These are phyloP conservation scores for Oegoconia quadripuncta DNA, from an alignment of 2,888 invertebrate genomes.

Conservation along the genomic window DNA sequence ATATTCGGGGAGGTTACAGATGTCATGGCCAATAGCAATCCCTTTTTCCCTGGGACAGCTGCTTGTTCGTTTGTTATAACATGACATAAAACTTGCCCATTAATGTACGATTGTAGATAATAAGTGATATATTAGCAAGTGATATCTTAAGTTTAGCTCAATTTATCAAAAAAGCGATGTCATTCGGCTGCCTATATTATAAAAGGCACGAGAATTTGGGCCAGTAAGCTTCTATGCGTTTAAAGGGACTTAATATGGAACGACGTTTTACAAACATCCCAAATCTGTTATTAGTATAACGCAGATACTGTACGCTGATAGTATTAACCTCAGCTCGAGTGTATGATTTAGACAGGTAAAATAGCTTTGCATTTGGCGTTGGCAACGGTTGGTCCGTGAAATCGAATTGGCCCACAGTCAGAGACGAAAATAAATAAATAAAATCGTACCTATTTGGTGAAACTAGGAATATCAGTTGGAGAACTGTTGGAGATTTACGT, in stretches of 20 bases:
- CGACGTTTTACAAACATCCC: conserved; percentile 16
- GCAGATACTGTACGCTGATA: background rate
- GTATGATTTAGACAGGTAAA: conserved; percentile 29
- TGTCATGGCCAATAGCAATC: no score
- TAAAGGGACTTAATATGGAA: conserved; percentile 14
- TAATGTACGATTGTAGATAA: no score
- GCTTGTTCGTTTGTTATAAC: no score
- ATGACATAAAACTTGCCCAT: no score
- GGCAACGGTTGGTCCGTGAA: conserved; percentile 61
- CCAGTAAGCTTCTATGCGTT: conserved; percentile 16
- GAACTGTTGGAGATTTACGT: no score
- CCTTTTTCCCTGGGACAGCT: no score
- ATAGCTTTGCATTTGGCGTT: conserved; percentile 46
- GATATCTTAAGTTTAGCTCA: background rate
- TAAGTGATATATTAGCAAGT: background rate
- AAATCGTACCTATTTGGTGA: conserved; percentile 45
- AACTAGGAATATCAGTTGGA: conserved; percentile 28
- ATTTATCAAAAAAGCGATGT: conserved; percentile 2
- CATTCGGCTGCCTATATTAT: conserved; percentile 2
- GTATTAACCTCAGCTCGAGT: background rate
- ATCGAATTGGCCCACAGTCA: conserved; percentile 74
- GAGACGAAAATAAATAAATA: conserved; percentile 67
- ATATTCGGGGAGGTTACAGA: no score
- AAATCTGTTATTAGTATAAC: conserved; percentile 17
- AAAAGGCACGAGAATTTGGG: conserved; percentile 18